Base-by-base conservation (phyloP, 1,140 invertebrate species). In the Gryllus bimaculatus region DNA sequence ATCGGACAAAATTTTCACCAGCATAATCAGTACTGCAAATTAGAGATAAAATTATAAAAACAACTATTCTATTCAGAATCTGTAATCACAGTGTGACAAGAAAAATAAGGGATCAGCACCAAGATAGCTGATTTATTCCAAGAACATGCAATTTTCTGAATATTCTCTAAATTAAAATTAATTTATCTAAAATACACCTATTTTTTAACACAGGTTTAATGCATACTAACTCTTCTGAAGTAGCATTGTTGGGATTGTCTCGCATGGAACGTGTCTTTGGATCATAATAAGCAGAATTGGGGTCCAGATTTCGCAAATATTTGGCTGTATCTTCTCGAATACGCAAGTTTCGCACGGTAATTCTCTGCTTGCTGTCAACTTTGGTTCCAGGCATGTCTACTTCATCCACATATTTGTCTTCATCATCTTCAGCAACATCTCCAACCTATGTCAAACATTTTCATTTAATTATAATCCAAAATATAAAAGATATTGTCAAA, bases 281-380 rank as follows among this genome's bases (percentile, higher is more conserved):
- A 88, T 99, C 98, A 87, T 99, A 99, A 86, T 98, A 99, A 0
- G 98, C 97, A 0, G 97, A 99, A 84, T 98, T 97, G 0, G 94
- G 93, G 88, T 99, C 97, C 80, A 99, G 89, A 87, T 99, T 99
- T 75, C 97, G 89, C 75, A 99, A 87, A 88, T 99, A 99, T 88
- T 99, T 99, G 0, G 98, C 98, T 0, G 97, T 99, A 85, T 99
- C 98, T 88, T 99, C 98, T 82, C 98, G 89, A 81, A 99, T 99
- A 84, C 98, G 90, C 80, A 99, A 88, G 90, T 99, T 99, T 84
- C 98, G 88, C 0, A 99, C 97, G 47, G 96, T 99, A 84, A 99
- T 99, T 83, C 98, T 90, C 85, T 99, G 98, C 87, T 99, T 98
- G 2, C 95, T 98, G 84, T 99, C 98, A 8, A 99, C 96, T 89